phyloP scores from a whole-genome alignment of 2,888 invertebrate genomes.

The Tetanocera ferruginea region DNA sequence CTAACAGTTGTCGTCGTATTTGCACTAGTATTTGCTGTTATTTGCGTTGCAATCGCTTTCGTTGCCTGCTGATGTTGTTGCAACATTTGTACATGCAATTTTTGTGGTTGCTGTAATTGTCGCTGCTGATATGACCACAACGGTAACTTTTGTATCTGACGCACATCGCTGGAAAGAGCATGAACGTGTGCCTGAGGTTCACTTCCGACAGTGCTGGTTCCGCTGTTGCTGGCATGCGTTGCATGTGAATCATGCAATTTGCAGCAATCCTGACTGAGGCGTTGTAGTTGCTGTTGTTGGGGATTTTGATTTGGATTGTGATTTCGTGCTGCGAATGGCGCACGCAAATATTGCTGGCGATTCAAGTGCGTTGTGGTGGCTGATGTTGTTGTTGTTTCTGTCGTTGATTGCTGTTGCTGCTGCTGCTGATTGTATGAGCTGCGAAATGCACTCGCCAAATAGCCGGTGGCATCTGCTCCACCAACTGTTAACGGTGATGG shows the following conservation, averaged over 20 bases:
- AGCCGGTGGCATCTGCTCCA: constrained; percentile 51
- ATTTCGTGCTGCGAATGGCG: constrained; percentile 43
- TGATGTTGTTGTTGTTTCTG: constrained; percentile 43
- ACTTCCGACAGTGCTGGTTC: constrained; percentile 32
- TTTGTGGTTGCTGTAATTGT: constrained; percentile 54
- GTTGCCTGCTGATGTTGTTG: constrained; percentile 52
- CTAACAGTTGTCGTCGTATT: constrained; percentile 43
- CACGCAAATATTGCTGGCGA: constrained; percentile 45
- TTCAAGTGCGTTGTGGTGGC: constrained; percentile 38
- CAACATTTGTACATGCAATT: constrained; percentile 53
- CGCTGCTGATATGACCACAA: constrained; percentile 53
- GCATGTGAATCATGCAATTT: constrained; percentile 37
- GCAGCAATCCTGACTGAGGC: constrained; percentile 52
- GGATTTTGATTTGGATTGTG: constrained; percentile 49
- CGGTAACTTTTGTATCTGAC: constrained; percentile 52
- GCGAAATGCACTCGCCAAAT: constrained; percentile 50
- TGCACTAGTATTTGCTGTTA: constrained; percentile 42
- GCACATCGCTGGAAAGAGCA: constrained; percentile 52
- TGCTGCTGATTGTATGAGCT: constrained; percentile 50
- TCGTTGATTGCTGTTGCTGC: constrained; percentile 42
- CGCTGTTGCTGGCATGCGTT: constrained; percentile 25
- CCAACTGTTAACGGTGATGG: constrained; percentile 45
- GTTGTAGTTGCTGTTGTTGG: constrained; percentile 49
- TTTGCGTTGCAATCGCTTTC: constrained; percentile 50
- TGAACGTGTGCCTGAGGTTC: constrained; percentile 26